Percentiles rank a stretch among this genome's conserved stretches.
These are phyloP conservation scores for Ceratothoa steindachneri DNA, from an alignment of 2,888 invertebrate genomes.

Conservation along the genomic window DNA sequence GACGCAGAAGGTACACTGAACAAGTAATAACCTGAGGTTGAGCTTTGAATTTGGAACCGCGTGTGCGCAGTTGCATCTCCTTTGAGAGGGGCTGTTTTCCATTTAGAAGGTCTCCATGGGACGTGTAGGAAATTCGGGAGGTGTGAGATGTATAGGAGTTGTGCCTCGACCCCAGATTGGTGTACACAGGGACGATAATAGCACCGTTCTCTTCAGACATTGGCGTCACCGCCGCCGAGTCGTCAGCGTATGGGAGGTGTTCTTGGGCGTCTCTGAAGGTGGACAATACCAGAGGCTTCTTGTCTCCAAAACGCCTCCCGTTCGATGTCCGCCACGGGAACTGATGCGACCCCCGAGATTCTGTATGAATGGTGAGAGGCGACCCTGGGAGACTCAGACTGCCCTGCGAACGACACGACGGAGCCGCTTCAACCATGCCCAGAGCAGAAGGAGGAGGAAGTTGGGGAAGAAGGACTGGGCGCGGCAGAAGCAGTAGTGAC, in stretches of 20 bases:
- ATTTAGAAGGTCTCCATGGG: slow-evolving; percentile 82
- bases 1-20: slow-evolving; percentile 43
- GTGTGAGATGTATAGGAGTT: slow-evolving; percentile 94
- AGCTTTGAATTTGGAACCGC: slow-evolving; percentile 47
- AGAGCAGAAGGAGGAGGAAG: no score
- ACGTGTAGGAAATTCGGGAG: slow-evolving; percentile 86
- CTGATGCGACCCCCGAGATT: slow-evolving; percentile 86
- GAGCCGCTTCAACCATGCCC: background rate
- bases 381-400: slow-evolving; percentile 95
- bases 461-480: no score
- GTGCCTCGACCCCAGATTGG: slow-evolving; percentile 66
- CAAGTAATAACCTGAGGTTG: slow-evolving; percentile 42
- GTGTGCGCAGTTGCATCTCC: slow-evolving; percentile 71
- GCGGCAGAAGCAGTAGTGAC: no score
- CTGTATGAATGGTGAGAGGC: slow-evolving; percentile 85
- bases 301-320: slow-evolving; percentile 69
- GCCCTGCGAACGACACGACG: slow-evolving; percentile 62
- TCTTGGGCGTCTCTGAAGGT: slow-evolving; percentile 77
- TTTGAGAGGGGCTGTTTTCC: slow-evolving; percentile 70
- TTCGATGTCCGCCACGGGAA: slow-evolving; percentile 65
- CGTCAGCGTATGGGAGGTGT: slow-evolving; percentile 94
- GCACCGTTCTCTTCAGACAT: slow-evolving; percentile 94
- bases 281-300: slow-evolving; percentile 87
- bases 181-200: slow-evolving; percentile 63
- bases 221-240: slow-evolving; percentile 94